These are phyloP conservation scores for Apocrypta bakeri DNA, from an alignment of 1,140 invertebrate genomes.

Conservation along the genomic window DNA sequence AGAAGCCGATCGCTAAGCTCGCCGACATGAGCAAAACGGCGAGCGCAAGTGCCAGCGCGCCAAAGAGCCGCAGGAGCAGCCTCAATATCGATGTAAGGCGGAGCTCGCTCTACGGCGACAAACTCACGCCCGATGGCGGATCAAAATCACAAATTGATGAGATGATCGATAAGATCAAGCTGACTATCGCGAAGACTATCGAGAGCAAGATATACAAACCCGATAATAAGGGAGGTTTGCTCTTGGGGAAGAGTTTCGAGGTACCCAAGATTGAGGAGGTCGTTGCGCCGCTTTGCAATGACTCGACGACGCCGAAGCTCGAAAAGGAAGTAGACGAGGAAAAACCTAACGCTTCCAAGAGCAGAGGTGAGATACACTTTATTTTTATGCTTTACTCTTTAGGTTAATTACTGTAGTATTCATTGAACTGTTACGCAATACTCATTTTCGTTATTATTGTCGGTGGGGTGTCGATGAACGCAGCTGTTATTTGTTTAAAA, in stretches of 20 bases:
- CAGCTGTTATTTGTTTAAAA: not conserved
- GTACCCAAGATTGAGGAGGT: slow-evolving; percentile 69
- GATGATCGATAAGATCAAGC: slow-evolving; percentile 71
- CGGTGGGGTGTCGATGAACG: not conserved
- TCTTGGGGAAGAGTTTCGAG: slow-evolving; percentile 66
- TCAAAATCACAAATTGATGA: slow-evolving; percentile 68
- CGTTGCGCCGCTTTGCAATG: slow-evolving; percentile 65
- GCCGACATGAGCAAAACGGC: not conserved
- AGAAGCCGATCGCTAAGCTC: slow-evolving; percentile 63
- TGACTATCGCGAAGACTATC: slow-evolving; percentile 69
- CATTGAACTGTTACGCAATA: not conserved
- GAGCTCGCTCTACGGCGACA: slow-evolving; percentile 24
- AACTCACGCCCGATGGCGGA: slow-evolving; percentile 50
- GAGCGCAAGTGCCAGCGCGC: slow-evolving; percentile 22
- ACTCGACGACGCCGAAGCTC: slow-evolving; percentile 64
- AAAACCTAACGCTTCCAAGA: slow-evolving; percentile 60
- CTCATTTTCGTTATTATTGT: not conserved
- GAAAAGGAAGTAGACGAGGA: slow-evolving; percentile 63
- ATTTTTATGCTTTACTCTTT: not conserved
- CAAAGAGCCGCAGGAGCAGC: slow-evolving; percentile 66
- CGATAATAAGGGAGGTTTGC: slow-evolving; percentile 60
- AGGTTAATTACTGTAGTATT: not conserved
- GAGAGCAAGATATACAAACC: slow-evolving; percentile 67
- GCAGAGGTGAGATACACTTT: slow-evolving; percentile 53
- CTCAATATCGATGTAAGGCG: slow-evolving; percentile 67